Percentiles rank a stretch among this genome's conserved stretches.
Conservation (phyloP, 1,140 invertebrate genomes). For the Panulirus ornatus region DNA sequence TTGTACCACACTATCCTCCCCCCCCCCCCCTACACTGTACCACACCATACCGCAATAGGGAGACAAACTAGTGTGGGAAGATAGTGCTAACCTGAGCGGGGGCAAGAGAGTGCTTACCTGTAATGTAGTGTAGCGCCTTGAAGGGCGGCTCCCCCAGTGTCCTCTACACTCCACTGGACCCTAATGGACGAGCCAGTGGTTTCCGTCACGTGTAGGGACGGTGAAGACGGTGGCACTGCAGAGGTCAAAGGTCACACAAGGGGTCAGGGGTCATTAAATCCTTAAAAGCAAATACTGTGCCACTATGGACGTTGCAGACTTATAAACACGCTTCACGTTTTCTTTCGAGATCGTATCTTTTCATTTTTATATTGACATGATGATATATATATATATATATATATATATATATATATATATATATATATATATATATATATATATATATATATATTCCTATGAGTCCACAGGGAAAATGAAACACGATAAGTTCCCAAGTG, state of each 20-base stretch:
- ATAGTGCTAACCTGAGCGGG: too few species aligned
- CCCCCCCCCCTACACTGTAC: too few species aligned
- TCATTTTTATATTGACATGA: not conserved
- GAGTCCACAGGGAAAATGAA: too few species aligned
- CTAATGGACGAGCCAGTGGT: slow-evolving; percentile 72
- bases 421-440: slow-evolving; percentile 37
- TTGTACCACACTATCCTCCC: too few species aligned
- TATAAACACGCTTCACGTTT: not conserved
- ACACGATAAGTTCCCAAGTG: too few species aligned
- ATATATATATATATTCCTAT: too few species aligned
- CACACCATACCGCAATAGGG: too few species aligned
- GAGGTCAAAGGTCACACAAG: not conserved
- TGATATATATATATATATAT: too few species aligned
- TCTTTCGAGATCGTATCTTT: not conserved
- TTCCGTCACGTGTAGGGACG: slow-evolving; percentile 72
- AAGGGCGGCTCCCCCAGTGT: slow-evolving; percentile 72
- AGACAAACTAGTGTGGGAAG: too few species aligned
- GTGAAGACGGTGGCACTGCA: slow-evolving; percentile 73
- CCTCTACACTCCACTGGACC: slow-evolving; percentile 74
- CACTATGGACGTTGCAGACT: not conserved
- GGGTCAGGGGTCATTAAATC: not conserved
- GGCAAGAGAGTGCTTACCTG: slow-evolving; percentile 47
- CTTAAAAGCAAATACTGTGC: not conserved
- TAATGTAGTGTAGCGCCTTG: slow-evolving; percentile 55
- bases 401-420: slow-evolving; percentile 41